Conservation (phyloP, 2,113 vertebrate species). For the Phaethornis superciliosus region DNA sequence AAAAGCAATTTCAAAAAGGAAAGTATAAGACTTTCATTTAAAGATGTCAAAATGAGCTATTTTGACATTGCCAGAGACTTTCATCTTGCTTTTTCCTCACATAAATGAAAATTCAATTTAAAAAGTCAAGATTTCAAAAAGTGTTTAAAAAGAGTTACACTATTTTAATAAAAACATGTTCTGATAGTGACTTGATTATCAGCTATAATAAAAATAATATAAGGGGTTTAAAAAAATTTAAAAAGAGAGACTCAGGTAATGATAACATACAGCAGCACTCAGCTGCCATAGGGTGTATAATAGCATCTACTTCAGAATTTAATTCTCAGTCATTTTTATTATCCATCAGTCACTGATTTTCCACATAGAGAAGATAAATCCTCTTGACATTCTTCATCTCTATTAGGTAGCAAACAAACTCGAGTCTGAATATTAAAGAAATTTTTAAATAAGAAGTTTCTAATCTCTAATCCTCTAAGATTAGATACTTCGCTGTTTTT, state of each 20-base stretch:
- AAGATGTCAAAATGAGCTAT: constrained; percentile 17
- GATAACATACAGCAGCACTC: neutral
- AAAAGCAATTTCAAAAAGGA: neutral
- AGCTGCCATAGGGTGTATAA: neutral
- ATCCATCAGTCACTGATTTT: neutral
- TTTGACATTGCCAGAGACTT: constrained; percentile 4
- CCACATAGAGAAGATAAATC: neutral
- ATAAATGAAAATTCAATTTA: neutral
- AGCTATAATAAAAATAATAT: constrained; percentile 9
- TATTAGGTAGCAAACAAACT: neutral
- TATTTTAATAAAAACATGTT: neutral
- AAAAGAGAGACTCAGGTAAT: neutral
- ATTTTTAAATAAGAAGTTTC: neutral
- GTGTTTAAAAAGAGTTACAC: neutral
- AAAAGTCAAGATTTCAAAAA: neutral
- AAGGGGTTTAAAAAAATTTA: neutral
- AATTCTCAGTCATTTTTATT: neutral
- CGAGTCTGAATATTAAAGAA: neutral
- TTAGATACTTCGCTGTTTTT: neutral
- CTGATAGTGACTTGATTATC: neutral
- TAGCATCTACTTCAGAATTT: neutral
- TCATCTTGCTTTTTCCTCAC: neutral
- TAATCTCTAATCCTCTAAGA: neutral
- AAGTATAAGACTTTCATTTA: neutral
- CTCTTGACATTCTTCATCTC: neutral